These are phyloP conservation scores for Apostichopus parvimensis DNA, from an alignment of 35 echinoderm and acorn worm genomes.

Conservation along the genomic window DNA sequence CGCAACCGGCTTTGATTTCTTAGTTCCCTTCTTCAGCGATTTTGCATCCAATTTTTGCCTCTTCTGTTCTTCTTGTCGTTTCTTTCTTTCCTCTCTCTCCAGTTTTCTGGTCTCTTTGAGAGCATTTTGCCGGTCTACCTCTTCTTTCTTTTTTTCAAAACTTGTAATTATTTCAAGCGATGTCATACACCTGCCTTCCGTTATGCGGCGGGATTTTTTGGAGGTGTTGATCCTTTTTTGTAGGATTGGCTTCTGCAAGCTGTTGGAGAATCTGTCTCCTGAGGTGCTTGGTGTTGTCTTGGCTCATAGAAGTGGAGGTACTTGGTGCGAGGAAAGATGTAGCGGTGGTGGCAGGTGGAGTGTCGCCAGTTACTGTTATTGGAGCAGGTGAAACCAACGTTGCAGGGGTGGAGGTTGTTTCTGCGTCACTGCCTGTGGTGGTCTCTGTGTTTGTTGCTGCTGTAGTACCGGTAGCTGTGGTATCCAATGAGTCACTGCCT, in stretches of 20 bases:
- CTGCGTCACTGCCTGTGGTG: not conserved
- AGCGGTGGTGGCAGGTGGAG: not conserved
- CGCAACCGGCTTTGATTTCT: not conserved
- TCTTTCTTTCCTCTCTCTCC: slow-evolving; percentile 33
- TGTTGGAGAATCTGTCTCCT: not conserved
- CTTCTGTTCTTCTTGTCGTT: not conserved
- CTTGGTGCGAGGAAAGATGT: not conserved
- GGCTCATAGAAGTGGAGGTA: not conserved
- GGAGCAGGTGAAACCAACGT: not conserved
- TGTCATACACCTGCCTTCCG: slow-evolving; percentile 3
- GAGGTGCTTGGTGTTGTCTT: slow-evolving; percentile 27
- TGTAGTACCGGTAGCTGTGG: not conserved
- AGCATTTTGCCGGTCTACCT: slow-evolving; percentile 14
- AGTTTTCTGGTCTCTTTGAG: not conserved
- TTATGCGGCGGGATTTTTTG: slow-evolving; percentile 2
- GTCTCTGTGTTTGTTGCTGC: not conserved
- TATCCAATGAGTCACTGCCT: not conserved
- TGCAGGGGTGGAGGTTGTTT: not conserved
- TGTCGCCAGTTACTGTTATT: not conserved
- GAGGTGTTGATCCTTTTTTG: slow-evolving; percentile 14
- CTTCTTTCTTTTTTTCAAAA: slow-evolving; percentile 5
- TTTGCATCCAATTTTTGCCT: not conserved
- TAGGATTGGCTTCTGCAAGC: slow-evolving; percentile 4
- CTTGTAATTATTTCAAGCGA: not conserved
- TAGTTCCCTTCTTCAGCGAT: slow-evolving; percentile 8